Percentiles rank a stretch among this genome's conserved stretches.
Conservation (phyloP, 2,113 vertebrate genomes). For the Rhipidura dahli region DNA sequence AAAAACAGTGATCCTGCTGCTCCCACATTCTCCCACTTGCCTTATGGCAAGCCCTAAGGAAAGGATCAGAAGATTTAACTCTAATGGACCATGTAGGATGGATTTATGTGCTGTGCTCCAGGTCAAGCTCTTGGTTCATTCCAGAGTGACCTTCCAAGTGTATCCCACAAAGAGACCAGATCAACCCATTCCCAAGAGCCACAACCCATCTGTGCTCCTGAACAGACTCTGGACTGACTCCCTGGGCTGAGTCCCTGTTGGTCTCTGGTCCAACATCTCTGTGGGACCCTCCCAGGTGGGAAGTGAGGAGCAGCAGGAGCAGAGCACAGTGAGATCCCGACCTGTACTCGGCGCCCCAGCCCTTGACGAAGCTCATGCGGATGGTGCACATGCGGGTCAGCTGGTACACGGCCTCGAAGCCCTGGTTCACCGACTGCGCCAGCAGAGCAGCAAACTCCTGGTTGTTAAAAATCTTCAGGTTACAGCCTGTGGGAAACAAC, state of each 20-base stretch:
- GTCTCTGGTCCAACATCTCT: too few species aligned
- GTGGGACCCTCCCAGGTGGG: not conserved
- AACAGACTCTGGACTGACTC: too few species aligned
- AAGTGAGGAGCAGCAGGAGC: not conserved
- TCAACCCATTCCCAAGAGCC: not conserved
- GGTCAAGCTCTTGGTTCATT: not conserved
- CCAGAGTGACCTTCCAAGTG: not conserved
- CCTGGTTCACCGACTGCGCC: slow-evolving; percentile 97
- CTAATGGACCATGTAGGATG: not conserved
- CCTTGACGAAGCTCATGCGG: slow-evolving; percentile 98
- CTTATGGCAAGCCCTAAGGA: not conserved
- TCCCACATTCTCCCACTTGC: not conserved
- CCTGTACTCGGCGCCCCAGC: slow-evolving; percentile 97
- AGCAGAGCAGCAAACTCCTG: slow-evolving; percentile 96
- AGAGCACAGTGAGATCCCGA: not conserved
- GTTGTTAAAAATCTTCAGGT: slow-evolving; percentile 99
- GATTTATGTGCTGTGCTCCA: not conserved
- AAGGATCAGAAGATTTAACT: not conserved
- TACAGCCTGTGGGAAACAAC: slow-evolving; percentile 81
- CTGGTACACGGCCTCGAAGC: slow-evolving; percentile 97
- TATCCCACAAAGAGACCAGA: not conserved
- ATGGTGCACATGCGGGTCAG: slow-evolving; percentile 98
- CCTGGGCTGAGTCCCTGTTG: too few species aligned
- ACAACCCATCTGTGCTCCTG: rapidly evolving
- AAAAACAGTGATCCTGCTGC: not conserved